Percentiles rank a stretch among this genome's conserved stretches.
Evolutionary conservation across 2,113 vertebrate species (phyloP).

Genomic region (Choloepus hoffmanni): DNA sequence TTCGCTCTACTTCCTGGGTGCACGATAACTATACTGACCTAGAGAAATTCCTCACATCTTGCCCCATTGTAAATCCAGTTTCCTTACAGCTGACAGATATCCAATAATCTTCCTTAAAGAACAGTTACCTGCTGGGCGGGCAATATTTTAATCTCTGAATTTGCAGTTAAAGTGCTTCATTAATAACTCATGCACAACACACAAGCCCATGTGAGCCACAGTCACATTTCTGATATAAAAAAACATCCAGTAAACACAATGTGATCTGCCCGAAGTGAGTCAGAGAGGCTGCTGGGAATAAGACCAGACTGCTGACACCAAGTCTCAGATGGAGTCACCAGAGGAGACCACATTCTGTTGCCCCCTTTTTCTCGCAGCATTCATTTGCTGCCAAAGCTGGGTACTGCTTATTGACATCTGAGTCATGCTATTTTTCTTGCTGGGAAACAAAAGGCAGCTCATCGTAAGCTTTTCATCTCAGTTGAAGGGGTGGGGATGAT

Average conservation of each 20-base stretch:
- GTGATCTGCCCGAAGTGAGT: conserved; percentile 64
- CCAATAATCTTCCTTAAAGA: not conserved
- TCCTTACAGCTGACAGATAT: not conserved
- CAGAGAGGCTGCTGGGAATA: conserved; percentile 56
- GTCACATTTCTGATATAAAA: conserved; percentile 20
- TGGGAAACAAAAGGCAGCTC: not conserved
- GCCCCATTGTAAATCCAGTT: not conserved
- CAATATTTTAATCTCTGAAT: conserved; percentile 16
- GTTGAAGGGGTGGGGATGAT: not conserved
- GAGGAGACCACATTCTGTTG: conserved; percentile 12
- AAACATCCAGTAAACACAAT: conserved; percentile 37
- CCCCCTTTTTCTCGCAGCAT: not conserved
- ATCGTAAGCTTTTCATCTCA: not conserved
- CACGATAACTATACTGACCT: not conserved
- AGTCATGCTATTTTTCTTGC: not conserved
- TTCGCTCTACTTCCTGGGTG: not conserved
- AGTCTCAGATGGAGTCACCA: conserved; percentile 26
- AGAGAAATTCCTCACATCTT: not conserved
- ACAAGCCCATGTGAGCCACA: conserved; percentile 34
- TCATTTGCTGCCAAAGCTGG: conserved; percentile 13
- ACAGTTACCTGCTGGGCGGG: not conserved
- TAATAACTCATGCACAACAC: not conserved
- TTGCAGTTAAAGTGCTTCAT: conserved; percentile 6
- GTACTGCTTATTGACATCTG: not conserved
- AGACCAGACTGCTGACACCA: conserved; percentile 63